Conservation (phyloP, 2,113 vertebrate genomes). For the Coptodon rendalli region DNA sequence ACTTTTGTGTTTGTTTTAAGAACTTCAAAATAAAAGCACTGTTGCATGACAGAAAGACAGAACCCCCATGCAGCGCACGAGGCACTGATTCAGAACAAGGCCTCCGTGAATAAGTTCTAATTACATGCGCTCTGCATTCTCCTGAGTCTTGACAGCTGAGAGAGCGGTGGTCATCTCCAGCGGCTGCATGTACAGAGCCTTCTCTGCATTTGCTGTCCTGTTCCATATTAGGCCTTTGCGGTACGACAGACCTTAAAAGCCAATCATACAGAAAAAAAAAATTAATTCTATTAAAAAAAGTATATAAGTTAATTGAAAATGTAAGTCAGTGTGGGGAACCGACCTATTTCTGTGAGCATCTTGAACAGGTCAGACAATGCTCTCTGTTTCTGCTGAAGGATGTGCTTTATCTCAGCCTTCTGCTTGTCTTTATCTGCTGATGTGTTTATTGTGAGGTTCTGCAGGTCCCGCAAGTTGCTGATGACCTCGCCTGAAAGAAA, state of each 20-base stretch:
- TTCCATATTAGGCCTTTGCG: constrained; percentile 87
- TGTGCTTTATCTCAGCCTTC: constrained; percentile 86
- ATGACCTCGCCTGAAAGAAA: constrained; percentile 78
- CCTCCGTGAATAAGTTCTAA: not conserved
- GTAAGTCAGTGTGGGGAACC: not conserved
- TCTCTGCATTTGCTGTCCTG: constrained; percentile 69
- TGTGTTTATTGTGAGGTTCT: constrained; percentile 76
- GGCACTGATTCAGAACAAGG: not conserved
- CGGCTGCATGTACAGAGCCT: constrained; percentile 78
- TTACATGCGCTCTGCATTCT: constrained; percentile 73
- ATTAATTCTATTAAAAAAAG: not conserved
- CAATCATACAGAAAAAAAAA: not conserved
- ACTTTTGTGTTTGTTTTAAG: not conserved
- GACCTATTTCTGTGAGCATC: constrained; percentile 76
- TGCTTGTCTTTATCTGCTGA: constrained; percentile 86
- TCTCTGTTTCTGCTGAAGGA: constrained; percentile 92
- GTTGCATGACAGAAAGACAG: not conserved
- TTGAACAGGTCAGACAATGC: constrained; percentile 93
- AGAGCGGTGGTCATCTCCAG: constrained; percentile 79
- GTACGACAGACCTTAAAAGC: constrained; percentile 84
- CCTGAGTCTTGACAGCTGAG: constrained; percentile 48
- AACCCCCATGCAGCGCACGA: not conserved
- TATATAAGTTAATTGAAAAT: not conserved
- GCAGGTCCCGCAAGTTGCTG: constrained; percentile 78
- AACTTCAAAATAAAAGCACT: not conserved